These are phyloP conservation scores for Antheraea assamensis DNA, from an alignment of 2,888 invertebrate genomes.

Conservation along the genomic window DNA sequence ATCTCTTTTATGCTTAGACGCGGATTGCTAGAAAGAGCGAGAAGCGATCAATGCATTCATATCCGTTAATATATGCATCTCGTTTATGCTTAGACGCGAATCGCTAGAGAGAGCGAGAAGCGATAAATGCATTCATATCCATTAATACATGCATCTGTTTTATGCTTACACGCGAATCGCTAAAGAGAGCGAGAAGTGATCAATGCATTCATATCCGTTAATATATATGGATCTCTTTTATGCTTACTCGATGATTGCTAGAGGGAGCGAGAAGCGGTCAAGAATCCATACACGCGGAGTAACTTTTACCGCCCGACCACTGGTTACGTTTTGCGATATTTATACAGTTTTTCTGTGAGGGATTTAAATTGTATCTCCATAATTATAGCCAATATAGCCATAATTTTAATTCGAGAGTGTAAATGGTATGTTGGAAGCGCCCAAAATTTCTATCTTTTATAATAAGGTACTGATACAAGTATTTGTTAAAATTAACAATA, in stretches of 20 bases:
- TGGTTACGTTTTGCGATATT: not conserved
- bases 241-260: not conserved
- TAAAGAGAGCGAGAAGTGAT: not conserved
- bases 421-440: not conserved
- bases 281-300: not conserved
- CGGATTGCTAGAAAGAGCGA: too few species aligned
- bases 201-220: not conserved
- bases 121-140: too few species aligned
- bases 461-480: not conserved
- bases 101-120: too few species aligned
- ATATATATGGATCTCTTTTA: not conserved
- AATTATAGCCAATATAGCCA: constrained; percentile 9
- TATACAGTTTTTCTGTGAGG: not conserved
- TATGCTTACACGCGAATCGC: not conserved
- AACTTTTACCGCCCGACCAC: not conserved
- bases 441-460: not conserved
- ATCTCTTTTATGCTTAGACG: too few species aligned
- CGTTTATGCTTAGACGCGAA: too few species aligned
- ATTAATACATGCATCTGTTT: not conserved
- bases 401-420: not conserved
- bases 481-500: not conserved
- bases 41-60: too few species aligned
- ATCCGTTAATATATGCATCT: too few species aligned
- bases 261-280: not conserved
- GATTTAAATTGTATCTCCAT: constrained; percentile 6